Evolutionary conservation across 2,797 vertebrate species (phyloP).

Genomic region (Coracias cyanogaster): DNA sequence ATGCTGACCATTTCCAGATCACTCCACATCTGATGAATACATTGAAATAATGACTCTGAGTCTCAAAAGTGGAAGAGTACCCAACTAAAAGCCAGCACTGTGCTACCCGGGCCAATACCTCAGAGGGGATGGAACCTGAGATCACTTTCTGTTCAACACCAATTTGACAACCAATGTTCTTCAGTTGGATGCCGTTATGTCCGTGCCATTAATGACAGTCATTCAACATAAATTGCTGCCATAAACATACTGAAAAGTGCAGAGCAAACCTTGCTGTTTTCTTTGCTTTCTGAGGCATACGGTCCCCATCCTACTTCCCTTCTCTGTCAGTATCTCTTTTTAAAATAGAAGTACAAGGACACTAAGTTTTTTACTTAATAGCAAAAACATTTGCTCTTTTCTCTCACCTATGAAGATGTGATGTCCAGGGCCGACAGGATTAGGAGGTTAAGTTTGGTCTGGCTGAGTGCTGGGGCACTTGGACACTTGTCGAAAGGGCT

Average conservation of each 20-base stretch:
- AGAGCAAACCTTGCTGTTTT: not conserved
- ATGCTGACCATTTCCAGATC: not conserved
- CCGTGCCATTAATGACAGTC: not conserved
- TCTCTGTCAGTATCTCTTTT: not conserved
- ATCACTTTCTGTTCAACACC: not conserved
- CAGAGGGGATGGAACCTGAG: not conserved
- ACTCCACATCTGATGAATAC: not conserved
- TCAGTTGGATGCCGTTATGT: fast-evolving
- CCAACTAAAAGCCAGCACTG: not conserved
- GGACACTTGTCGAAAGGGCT: not conserved
- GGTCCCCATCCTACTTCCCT: not conserved
- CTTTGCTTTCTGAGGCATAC: not conserved
- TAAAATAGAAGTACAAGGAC: not conserved
- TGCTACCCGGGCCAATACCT: not conserved
- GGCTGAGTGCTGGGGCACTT: not conserved
- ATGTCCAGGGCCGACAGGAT: not conserved
- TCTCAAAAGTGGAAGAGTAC: not conserved
- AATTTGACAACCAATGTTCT: not conserved
- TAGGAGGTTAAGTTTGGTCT: not conserved
- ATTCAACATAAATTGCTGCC: not conserved
- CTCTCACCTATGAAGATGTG: not conserved
- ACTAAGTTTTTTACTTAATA: not conserved
- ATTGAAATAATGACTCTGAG: not conserved
- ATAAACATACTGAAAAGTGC: not conserved
- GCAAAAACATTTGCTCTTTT: not conserved